Conservation (phyloP, 2,888 invertebrate genomes). For the Bellardia pandia region DNA sequence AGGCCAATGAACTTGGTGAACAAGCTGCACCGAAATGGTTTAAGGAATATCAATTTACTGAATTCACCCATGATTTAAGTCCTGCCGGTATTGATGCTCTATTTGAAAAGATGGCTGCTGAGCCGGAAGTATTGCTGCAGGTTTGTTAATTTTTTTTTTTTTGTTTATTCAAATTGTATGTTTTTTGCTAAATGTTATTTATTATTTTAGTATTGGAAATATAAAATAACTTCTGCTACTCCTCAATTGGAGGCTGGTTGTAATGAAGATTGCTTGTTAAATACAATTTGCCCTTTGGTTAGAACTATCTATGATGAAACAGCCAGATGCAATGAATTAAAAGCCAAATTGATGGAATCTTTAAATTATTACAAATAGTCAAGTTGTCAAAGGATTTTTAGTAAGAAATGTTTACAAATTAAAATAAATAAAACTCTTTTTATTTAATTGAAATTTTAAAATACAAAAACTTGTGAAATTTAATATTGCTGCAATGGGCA, state of each 20-base stretch:
- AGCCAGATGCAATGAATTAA: slow-evolving; percentile 78
- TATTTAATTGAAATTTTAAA: too few relatives aligned
- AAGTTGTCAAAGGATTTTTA: background rate
- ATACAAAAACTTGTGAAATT: too few relatives aligned
- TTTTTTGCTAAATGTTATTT: background rate
- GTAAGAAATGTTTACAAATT: too few relatives aligned
- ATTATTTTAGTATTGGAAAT: slow-evolving; percentile 71
- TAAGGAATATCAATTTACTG: slow-evolving; percentile 90
- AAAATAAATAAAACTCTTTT: too few relatives aligned
- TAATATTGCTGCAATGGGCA: too few relatives aligned
- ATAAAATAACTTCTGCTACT: slow-evolving; percentile 78
- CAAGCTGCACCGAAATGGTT: slow-evolving; percentile 88
- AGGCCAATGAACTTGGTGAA: slow-evolving; percentile 87
- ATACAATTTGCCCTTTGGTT: slow-evolving; percentile 79
- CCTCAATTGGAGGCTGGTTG: slow-evolving; percentile 79
- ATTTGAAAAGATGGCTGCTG: slow-evolving; percentile 85
- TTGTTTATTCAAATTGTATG: background rate
- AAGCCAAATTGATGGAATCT: slow-evolving; percentile 75
- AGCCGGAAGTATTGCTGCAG: slow-evolving; percentile 78
- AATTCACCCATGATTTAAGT: slow-evolving; percentile 87
- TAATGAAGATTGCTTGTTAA: slow-evolving; percentile 77
- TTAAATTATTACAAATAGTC: slow-evolving; percentile 73
- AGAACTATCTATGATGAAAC: slow-evolving; percentile 76
- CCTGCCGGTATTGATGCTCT: slow-evolving; percentile 87
- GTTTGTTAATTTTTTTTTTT: slow-evolving; percentile 62